Conservation (phyloP, 2,113 vertebrate species). For the Carassius auratus region DNA sequence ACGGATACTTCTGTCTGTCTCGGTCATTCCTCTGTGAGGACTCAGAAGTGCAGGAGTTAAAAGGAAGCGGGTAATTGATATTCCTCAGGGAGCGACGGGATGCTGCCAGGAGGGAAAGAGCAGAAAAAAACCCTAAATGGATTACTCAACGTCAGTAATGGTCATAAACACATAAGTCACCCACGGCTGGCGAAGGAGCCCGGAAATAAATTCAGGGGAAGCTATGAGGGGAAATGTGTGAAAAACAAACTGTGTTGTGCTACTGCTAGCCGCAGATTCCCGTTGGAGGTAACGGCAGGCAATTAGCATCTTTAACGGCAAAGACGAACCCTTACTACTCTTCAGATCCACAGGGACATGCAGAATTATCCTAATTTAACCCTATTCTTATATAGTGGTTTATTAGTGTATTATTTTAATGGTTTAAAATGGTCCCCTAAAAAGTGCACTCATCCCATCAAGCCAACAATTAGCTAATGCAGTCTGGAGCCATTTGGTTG, state of each 20-base stretch:
- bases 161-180: conserved; percentile 83
- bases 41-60: conserved; percentile 68
- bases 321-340: background rate
- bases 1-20: background rate
- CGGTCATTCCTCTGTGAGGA: conserved; percentile 11
- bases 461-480: conserved; percentile 2
- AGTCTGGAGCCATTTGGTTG: background rate
- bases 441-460: conserved; percentile 9
- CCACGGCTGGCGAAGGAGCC: conserved; percentile 60
- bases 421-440: background rate
- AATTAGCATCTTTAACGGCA: conserved; percentile 3
- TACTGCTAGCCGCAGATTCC: background rate
- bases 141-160: conserved; percentile 79
- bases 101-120: conserved; percentile 67
- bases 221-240: conserved; percentile 42
- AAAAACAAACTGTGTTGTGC: background rate
- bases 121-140: conserved; percentile 66
- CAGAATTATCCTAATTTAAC: conserved; percentile 12
- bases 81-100: conserved; percentile 67
- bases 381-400: background rate
- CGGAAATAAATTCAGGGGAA: conserved; percentile 68
- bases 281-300: background rate
- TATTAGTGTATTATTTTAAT: conserved; percentile 3
- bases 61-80: conserved; percentile 74
- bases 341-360: background rate